These are phyloP conservation scores for Lutjanus erythropterus DNA, from an alignment of 2,113 vertebrate species.

Conservation along the genomic window DNA sequence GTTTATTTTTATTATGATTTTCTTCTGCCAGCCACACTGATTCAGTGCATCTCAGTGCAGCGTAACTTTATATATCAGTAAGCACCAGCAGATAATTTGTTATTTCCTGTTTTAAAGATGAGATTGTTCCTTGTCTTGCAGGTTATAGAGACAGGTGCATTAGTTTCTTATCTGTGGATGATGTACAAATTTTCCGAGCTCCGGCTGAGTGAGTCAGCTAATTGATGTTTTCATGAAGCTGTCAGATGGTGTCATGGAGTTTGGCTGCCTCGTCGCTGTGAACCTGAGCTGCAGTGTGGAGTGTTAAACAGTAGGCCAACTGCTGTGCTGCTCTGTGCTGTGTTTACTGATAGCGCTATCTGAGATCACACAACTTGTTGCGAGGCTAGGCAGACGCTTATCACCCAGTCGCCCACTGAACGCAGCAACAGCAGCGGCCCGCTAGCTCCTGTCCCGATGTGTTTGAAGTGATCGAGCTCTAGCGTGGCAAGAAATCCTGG, in stretches of 20 bases:
- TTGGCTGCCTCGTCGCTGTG: conserved; percentile 14
- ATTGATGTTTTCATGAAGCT: conserved; percentile 53
- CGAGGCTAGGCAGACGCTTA: conserved; percentile 24
- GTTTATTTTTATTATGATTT: no score
- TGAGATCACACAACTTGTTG: conserved; percentile 17
- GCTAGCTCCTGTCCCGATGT: conserved; percentile 12
- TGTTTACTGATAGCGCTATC: conserved; percentile 46
- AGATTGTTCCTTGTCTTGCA: neutral
- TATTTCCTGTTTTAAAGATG: neutral
- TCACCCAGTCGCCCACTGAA: conserved; percentile 30
- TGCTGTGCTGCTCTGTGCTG: conserved; percentile 37
- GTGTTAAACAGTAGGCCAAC: conserved; percentile 17
- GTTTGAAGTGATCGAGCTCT: conserved; percentile 3
- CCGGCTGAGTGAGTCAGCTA: conserved; percentile 15
- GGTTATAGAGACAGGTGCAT: neutral
- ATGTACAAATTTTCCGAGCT: neutral
- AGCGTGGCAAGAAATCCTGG: conserved; percentile 8
- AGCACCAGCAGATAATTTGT: no score
- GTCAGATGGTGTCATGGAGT: conserved; percentile 18
- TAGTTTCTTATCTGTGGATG: conserved; percentile 22
- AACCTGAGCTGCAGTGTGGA: conserved; percentile 19
- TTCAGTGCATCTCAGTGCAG: no score
- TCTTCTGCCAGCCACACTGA: no score
- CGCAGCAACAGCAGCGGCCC: neutral
- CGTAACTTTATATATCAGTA: no score